A percentile compares a stretch with the other conserved stretches of the same genome.
These are phyloP conservation scores for Mirounga angustirostris DNA, from an alignment of 2,113 vertebrate species.

Conservation along the genomic window DNA sequence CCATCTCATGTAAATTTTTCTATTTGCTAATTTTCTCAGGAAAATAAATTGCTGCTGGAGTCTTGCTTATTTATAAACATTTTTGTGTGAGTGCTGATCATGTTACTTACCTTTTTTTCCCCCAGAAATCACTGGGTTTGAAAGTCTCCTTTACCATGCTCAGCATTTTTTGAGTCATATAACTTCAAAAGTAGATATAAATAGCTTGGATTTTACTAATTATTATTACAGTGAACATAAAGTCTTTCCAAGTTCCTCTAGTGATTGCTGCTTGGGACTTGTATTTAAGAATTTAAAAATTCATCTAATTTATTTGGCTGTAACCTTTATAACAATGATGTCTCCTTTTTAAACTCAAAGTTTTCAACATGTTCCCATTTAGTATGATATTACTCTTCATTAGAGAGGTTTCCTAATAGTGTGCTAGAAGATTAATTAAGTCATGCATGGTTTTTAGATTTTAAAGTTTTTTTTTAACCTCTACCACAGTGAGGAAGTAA, in stretches of 20 bases:
- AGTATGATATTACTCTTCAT: not conserved
- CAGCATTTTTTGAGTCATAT: not conserved
- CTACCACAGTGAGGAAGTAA: not conserved
- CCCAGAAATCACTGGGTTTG: not conserved
- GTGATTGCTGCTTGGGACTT: not conserved
- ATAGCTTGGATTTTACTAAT: not conserved
- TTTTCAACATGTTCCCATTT: not conserved
- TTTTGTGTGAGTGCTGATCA: not conserved
- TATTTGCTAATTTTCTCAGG: not conserved
- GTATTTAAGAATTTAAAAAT: not conserved
- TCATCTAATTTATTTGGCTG: not conserved
- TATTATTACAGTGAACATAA: not conserved
- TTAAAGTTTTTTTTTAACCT: not conserved
- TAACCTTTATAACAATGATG: not conserved
- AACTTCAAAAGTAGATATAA: not conserved
- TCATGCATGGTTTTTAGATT: not conserved
- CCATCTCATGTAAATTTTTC: not conserved
- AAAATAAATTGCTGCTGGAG: not conserved
- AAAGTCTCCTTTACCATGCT: not conserved
- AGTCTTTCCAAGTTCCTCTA: not conserved
- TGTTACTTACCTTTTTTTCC: not conserved
- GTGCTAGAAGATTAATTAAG: not conserved
- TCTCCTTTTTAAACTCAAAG: not conserved
- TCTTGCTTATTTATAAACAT: not conserved
- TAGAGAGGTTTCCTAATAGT: not conserved